phyloP scores from a whole-genome alignment of 2,888 invertebrate species.

The Hemistola chrysoprasaria region DNA sequence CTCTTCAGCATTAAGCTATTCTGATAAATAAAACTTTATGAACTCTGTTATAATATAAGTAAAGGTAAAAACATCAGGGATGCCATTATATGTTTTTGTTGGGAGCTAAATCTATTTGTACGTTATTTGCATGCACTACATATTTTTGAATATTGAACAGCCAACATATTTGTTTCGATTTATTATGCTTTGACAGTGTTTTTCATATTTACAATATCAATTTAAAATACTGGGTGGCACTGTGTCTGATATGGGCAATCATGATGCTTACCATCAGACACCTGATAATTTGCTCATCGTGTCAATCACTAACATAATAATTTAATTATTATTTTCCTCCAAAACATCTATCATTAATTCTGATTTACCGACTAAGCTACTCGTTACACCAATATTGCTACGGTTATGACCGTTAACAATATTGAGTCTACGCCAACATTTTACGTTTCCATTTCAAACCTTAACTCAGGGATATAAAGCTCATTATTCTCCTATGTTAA shows the following conservation, averaged over 20 bases:
- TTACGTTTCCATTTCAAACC: constrained; percentile 1
- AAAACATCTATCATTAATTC: constrained; percentile 29
- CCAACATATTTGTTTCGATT: too few species aligned
- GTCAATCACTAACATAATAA: neutral
- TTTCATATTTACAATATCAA: neutral
- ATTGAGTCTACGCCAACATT: constrained; percentile 2
- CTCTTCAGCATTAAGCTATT: constrained; percentile 1
- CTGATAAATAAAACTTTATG: neutral
- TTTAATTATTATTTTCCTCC: neutral
- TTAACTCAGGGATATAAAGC: constrained; percentile 2
- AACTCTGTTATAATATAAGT: neutral
- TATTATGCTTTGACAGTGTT: too few species aligned
- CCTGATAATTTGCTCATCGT: too few species aligned
- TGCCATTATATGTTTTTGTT: too few species aligned
- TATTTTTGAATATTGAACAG: too few species aligned
- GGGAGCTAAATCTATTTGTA: too few species aligned
- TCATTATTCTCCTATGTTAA: neutral
- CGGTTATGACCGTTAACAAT: constrained; percentile 14
- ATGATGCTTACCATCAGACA: too few species aligned
- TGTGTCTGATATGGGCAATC: too few species aligned
- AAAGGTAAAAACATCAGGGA: too few species aligned
- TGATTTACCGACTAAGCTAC: constrained; percentile 23
- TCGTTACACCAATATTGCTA: constrained; percentile 19
- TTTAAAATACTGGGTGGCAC: too few species aligned
- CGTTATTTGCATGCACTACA: too few species aligned